A percentile compares a stretch with the other conserved stretches of the same genome.
Conservation (phyloP, 2,113 vertebrate genomes). For the Abramis brama region DNA sequence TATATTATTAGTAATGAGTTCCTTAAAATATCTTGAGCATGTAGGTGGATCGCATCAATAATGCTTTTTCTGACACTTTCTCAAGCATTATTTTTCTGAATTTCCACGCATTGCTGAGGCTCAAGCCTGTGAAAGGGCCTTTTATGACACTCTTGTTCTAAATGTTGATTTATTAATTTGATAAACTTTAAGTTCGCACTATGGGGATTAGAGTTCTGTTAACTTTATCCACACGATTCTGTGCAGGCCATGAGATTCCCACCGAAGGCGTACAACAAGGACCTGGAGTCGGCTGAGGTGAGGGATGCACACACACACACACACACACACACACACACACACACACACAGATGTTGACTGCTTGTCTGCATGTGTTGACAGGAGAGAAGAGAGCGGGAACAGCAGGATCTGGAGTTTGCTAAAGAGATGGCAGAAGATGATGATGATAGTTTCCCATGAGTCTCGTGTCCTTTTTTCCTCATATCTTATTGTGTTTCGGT, state of each 20-base stretch:
- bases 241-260: conserved; percentile 96
- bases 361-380: conserved; percentile 58
- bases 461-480: neutral
- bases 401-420: conserved; percentile 97
- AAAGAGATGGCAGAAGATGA: conserved; percentile 99
- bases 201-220: neutral
- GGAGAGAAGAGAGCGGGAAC: conserved; percentile 95
- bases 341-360: neutral
- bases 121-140: too few species aligned
- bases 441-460: conserved; percentile 94
- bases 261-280: conserved; percentile 98
- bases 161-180: too few species aligned
- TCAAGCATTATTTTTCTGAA: too few species aligned
- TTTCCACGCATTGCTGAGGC: too few species aligned
- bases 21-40: too few species aligned
- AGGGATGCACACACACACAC: neutral
- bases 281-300: conserved; percentile 98
- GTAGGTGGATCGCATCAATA: too few species aligned
- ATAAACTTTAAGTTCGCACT: too few species aligned
- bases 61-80: too few species aligned
- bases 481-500: neutral
- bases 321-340: too few species aligned
- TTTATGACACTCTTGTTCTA: too few species aligned
- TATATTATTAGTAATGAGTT: too few species aligned
- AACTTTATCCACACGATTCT: conserved; percentile 8